Evolutionary conservation across 2,113 vertebrate genomes (phyloP).

Genomic region (Tragelaphus buxtoni): DNA sequence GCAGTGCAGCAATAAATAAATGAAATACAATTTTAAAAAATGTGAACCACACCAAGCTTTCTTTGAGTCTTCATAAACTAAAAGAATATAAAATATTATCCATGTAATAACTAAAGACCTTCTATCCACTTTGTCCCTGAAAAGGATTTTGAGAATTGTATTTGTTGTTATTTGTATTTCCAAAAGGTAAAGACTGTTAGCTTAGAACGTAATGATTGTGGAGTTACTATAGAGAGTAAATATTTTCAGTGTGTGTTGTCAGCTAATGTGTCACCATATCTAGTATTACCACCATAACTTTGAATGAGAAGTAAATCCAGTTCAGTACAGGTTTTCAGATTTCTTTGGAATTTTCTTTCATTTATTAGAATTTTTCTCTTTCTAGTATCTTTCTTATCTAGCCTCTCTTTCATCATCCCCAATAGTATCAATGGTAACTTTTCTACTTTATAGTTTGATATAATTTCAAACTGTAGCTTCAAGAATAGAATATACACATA

Average conservation of each 20-base stretch:
- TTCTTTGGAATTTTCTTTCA: neutral
- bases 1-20: neutral
- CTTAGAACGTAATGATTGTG: neutral
- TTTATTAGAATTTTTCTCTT: neutral
- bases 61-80: neutral
- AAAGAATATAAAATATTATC: neutral
- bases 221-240: neutral
- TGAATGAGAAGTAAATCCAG: neutral
- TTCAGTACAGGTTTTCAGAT: neutral
- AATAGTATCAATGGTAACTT: neutral
- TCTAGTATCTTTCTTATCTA: neutral
- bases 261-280: neutral
- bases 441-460: neutral
- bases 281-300: neutral
- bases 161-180: neutral
- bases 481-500: neutral
- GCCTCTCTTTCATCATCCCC: neutral
- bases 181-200: neutral
- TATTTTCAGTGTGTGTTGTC: neutral
- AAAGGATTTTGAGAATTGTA: neutral
- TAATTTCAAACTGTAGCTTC: neutral
- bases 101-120: neutral
- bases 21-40: neutral
- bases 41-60: neutral
- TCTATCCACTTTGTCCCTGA: neutral